Evolutionary conservation across 1,140 invertebrate species (phyloP).

Genomic region (Drosophila paulistorum): DNA sequence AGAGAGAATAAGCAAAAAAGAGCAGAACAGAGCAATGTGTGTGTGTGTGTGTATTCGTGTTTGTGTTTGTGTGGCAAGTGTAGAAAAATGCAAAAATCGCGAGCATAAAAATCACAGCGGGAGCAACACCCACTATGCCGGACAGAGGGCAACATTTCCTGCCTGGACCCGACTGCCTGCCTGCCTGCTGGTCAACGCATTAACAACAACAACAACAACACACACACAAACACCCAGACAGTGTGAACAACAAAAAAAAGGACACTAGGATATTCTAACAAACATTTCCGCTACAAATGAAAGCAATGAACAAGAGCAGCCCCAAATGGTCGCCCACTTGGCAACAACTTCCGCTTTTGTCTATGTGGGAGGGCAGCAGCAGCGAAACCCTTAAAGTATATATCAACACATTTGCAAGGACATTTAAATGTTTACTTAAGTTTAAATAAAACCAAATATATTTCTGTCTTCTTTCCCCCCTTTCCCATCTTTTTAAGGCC

Average conservation of each 20-base stretch:
- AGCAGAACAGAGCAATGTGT: neutral
- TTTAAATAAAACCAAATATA: constrained; percentile 63
- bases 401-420: neutral
- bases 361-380: constrained; percentile 42
- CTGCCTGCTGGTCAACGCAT: constrained; percentile 44
- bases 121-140: constrained; percentile 27
- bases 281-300: constrained; percentile 80
- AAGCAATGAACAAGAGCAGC: constrained; percentile 61
- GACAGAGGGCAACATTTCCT: constrained; percentile 65
- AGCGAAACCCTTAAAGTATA: constrained; percentile 27
- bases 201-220: constrained; percentile 44
- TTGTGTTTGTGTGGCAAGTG: constrained; percentile 1
- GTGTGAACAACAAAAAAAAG: constrained; percentile 29
- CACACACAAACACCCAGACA: constrained; percentile 27
- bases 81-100: constrained; percentile 16
- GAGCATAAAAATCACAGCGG: constrained; percentile 70
- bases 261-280: constrained; percentile 71
- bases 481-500: neutral
- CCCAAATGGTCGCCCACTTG: constrained; percentile 12
- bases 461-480: neutral
- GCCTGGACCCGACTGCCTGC: neutral
- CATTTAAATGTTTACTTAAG: constrained; percentile 78
- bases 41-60: neutral
- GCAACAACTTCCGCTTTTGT: constrained; percentile 70
- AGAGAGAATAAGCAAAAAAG: neutral